Conservation (phyloP, 1,140 invertebrate genomes). For the Lordiphosa clarofinis region DNA sequence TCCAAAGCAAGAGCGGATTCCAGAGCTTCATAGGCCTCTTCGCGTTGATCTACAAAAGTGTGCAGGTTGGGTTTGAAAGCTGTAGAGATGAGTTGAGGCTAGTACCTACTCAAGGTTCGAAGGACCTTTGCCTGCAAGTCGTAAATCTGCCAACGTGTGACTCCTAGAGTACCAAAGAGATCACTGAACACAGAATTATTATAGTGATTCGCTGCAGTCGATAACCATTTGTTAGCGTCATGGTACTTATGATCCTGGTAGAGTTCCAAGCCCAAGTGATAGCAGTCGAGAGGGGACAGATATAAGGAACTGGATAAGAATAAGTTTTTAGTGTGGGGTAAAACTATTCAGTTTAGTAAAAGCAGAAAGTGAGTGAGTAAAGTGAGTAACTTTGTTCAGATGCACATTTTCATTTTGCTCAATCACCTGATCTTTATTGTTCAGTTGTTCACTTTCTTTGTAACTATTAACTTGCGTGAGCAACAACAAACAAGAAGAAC, state of each 20-base stretch:
- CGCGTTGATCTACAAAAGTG: conserved; percentile 10
- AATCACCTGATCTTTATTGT: too few relatives aligned
- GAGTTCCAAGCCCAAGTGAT: conserved; percentile 36
- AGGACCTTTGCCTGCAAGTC: conserved; percentile 29
- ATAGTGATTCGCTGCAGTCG: conserved; percentile 24
- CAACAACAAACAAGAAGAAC: too few relatives aligned
- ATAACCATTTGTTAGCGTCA: conserved; percentile 39
- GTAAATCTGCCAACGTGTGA: conserved; percentile 26
- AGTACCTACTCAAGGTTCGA: conserved; percentile 21
- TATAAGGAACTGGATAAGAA: conserved; percentile 10
- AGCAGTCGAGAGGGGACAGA: conserved; percentile 37
- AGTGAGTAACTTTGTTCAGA: too few relatives aligned
- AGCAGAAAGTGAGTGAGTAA: too few relatives aligned
- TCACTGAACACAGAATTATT: conserved; percentile 7
- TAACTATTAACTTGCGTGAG: too few relatives aligned
- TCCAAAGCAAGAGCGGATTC: conserved; percentile 1
- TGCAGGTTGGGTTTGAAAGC: background rate
- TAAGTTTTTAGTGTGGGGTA: background rate
- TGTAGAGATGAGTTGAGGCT: too few relatives aligned
- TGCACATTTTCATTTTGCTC: too few relatives aligned
- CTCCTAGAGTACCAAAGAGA: conserved; percentile 17
- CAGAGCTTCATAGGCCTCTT: background rate
- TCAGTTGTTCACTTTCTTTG: too few relatives aligned
- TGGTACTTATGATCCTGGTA: conserved; percentile 14
- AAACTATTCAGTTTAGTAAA: too few relatives aligned